These are phyloP conservation scores for Drosophila flavopinicola DNA, from an alignment of 2,888 invertebrate species.

Conservation along the genomic window DNA sequence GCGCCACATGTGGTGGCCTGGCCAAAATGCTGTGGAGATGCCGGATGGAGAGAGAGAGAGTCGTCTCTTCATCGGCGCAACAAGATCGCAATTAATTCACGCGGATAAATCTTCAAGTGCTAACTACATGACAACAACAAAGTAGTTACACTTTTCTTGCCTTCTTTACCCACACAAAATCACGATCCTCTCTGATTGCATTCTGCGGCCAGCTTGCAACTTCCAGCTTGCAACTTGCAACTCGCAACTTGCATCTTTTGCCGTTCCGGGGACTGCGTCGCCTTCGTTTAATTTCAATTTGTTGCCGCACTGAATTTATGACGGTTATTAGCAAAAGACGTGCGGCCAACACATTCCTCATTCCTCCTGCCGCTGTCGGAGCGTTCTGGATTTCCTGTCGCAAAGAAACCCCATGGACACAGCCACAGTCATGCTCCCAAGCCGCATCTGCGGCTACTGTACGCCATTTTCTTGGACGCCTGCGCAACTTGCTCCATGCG, in stretches of 20 bases:
- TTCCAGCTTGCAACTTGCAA: background rate
- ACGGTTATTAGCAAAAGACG: conserved; percentile 83
- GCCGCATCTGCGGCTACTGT: conserved; percentile 62
- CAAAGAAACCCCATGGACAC: conserved; percentile 55
- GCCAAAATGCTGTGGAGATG: background rate
- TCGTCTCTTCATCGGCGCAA: conserved; percentile 66
- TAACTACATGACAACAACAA: conserved; percentile 85
- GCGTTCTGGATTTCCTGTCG: conserved; percentile 59
- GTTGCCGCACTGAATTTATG: conserved; percentile 82
- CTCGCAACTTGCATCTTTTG: conserved; percentile 33
- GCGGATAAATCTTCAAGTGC: conserved; percentile 85
- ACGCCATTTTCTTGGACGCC: conserved; percentile 76
- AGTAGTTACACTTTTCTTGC: conserved; percentile 73
- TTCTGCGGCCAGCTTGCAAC: conserved; percentile 55
- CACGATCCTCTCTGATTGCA: conserved; percentile 72
- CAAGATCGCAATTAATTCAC: conserved; percentile 84
- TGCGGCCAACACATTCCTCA: conserved; percentile 77
- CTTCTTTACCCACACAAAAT: conserved; percentile 65
- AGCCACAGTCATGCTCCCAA: conserved; percentile 3
- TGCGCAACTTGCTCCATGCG: conserved; percentile 62
- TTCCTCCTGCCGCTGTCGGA: conserved; percentile 19
- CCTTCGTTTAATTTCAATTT: conserved; percentile 83
- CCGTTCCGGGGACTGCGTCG: conserved; percentile 41
- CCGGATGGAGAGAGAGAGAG: too few relatives aligned
- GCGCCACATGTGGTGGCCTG: conserved; percentile 69